Evolutionary conservation across 2,113 vertebrate species (phyloP).

Genomic region (Perca flavescens): DNA sequence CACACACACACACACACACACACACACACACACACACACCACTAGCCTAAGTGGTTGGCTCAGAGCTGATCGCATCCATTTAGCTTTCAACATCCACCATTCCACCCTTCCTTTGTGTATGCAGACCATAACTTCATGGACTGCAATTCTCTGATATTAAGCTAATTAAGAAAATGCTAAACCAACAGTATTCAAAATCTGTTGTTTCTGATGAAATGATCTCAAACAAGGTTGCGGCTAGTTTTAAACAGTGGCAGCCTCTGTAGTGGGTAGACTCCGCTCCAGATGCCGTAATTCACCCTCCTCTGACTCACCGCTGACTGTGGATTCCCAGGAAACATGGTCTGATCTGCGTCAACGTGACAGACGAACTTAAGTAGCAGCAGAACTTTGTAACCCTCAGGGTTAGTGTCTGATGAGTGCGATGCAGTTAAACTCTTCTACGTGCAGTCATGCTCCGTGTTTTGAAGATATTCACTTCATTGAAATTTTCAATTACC

Average conservation of each 20-base stretch:
- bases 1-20: background rate
- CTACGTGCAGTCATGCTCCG: fast-evolving
- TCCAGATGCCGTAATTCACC: conserved; percentile 16
- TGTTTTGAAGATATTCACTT: background rate
- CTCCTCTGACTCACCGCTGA: conserved; percentile 23
- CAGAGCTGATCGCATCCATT: conserved; percentile 31
- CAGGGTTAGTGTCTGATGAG: conserved; percentile 8
- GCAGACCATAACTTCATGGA: background rate
- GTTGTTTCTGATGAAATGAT: background rate
- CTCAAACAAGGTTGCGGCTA: background rate
- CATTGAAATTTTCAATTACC: background rate
- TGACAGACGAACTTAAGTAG: background rate
- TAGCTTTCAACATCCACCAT: conserved; percentile 23
- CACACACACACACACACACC: conserved; percentile 11
- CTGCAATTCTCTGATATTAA: conserved; percentile 1
- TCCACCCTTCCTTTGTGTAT: background rate
- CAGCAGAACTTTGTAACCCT: background rate
- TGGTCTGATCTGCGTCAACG: background rate
- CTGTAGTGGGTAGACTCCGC: background rate
- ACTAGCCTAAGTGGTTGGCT: conserved; percentile 35
- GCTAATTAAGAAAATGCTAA: background rate
- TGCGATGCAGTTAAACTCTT: background rate
- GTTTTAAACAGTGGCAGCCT: background rate
- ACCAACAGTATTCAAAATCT: background rate
- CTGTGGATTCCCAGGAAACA: conserved; percentile 22